Conservation (phyloP, 2,888 invertebrate species). For the Leptopterna dolabrata region DNA sequence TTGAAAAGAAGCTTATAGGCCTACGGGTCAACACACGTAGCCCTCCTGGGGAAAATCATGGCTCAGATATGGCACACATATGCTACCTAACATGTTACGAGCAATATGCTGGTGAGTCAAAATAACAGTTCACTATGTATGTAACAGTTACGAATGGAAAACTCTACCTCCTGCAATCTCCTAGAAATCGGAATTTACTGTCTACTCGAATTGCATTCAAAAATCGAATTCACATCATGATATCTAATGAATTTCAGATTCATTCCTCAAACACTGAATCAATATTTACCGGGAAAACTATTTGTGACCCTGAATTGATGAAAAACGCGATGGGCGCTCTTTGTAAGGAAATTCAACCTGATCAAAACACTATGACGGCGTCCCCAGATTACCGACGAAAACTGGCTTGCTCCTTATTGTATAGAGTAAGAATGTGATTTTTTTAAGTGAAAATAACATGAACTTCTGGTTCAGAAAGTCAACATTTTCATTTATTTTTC, state of each 20-base stretch:
- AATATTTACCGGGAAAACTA: conserved; percentile 67
- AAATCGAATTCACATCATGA: neutral
- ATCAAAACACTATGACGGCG: conserved; percentile 74
- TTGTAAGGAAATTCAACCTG: conserved; percentile 74
- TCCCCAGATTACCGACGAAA: conserved; percentile 75
- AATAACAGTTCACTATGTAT: too few species aligned
- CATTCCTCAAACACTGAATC: conserved; percentile 55
- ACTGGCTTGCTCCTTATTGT: conserved; percentile 81
- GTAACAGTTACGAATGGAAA: too few species aligned
- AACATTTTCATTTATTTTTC: neutral
- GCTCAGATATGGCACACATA: too few species aligned
- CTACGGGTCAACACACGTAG: too few species aligned
- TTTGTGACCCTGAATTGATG: conserved; percentile 68
- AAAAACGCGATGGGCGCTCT: conserved; percentile 70
- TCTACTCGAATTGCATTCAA: too few species aligned
- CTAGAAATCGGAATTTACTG: too few species aligned
- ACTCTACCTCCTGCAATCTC: too few species aligned
- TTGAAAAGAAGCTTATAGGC: too few species aligned
- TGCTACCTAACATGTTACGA: too few species aligned
- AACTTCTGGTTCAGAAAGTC: neutral
- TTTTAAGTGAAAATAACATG: neutral
- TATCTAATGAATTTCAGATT: conserved; percentile 38
- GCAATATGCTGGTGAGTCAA: too few species aligned
- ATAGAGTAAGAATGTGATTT: conserved; percentile 74
- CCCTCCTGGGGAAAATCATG: too few species aligned